Conservation (phyloP, 2,888 invertebrate genomes). For the Volucella zonaria region DNA sequence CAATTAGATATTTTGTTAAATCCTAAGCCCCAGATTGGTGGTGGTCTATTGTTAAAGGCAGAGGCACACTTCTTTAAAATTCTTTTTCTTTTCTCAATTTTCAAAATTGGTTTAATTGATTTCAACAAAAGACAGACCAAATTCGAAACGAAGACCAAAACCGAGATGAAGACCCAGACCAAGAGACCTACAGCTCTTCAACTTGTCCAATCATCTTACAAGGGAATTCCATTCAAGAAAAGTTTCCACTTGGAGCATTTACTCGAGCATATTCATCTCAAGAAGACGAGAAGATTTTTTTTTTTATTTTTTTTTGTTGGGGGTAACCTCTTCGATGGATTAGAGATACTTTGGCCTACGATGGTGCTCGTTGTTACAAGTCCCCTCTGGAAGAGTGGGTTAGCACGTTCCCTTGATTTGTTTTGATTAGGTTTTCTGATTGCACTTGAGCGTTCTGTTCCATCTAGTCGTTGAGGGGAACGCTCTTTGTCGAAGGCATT, state of each 20-base stretch:
- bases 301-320: not conserved
- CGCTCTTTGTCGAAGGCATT: slow-evolving; percentile 33
- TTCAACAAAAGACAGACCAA: slow-evolving; percentile 39
- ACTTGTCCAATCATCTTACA: slow-evolving; percentile 62
- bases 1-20: slow-evolving; percentile 68
- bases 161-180: not conserved
- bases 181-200: slow-evolving; percentile 17
- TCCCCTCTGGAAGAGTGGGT: slow-evolving; percentile 43
- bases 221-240: slow-evolving; percentile 61
- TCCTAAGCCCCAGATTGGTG: slow-evolving; percentile 49
- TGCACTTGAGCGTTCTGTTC: slow-evolving; percentile 55
- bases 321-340: slow-evolving; percentile 9
- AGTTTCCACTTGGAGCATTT: slow-evolving; percentile 54
- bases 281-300: slow-evolving; percentile 14
- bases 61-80: not conserved
- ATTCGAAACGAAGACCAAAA: not conserved
- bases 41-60: slow-evolving; percentile 57
- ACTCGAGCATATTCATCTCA: slow-evolving; percentile 56
- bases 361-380: slow-evolving; percentile 46
- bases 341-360: slow-evolving; percentile 38
- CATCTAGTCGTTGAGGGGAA: slow-evolving; percentile 53
- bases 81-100: slow-evolving; percentile 18
- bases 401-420: slow-evolving; percentile 60
- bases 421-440: slow-evolving; percentile 65
- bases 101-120: slow-evolving; percentile 68